Conservation (phyloP, 2,888 invertebrate genomes). For the Galeruca laticollis region DNA sequence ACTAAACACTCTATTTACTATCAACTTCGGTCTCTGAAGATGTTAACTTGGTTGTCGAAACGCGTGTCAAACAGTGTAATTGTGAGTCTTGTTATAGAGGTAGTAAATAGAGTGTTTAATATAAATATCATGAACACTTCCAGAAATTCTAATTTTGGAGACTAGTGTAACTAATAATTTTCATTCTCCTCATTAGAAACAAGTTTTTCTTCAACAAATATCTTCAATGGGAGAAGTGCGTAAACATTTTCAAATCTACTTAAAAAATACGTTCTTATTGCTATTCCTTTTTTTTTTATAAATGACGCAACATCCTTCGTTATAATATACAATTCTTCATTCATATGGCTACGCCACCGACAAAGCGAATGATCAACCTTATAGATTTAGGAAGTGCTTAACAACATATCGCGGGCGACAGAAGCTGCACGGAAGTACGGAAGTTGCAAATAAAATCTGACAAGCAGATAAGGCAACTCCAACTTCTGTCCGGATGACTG, state of each 20-base stretch:
- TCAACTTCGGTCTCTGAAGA: too few relatives aligned
- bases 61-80: too few relatives aligned
- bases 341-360: background rate
- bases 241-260: too few relatives aligned
- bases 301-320: background rate
- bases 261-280: too few relatives aligned
- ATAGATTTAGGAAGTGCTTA: constrained; percentile 6
- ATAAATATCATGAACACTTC: too few relatives aligned
- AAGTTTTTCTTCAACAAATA: background rate
- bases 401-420: constrained; percentile 13
- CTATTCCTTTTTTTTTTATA: background rate
- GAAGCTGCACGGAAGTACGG: constrained; percentile 25
- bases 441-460: constrained; percentile 37
- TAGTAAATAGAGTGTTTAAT: too few relatives aligned
- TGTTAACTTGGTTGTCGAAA: too few relatives aligned
- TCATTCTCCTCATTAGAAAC: background rate
- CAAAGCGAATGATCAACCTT: background rate
- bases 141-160: too few relatives aligned
- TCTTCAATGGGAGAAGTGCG: background rate
- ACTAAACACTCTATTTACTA: too few relatives aligned
- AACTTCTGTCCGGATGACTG: constrained; percentile 34
- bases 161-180: background rate
- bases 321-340: background rate
- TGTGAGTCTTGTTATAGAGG: too few relatives aligned
- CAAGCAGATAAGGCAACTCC: constrained; percentile 34